Evolutionary conservation across 2,113 vertebrate genomes (phyloP).

Genomic region (Anser cygnoides): DNA sequence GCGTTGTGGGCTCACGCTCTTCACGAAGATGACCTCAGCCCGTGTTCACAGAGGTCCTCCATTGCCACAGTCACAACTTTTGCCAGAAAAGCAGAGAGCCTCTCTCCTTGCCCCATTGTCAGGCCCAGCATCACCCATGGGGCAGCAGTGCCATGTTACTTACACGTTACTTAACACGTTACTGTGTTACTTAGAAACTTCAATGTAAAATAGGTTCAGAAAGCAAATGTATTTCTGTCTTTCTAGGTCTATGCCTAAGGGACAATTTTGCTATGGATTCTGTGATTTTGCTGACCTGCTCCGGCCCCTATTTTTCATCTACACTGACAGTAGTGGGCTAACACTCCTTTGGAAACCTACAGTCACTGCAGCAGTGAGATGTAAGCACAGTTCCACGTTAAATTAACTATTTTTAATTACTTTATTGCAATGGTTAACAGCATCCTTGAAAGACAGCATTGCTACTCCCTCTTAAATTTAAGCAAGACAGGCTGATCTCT

Average conservation of each 20-base stretch:
- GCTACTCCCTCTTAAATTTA: not conserved
- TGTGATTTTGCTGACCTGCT: not conserved
- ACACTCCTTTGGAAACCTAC: not conserved
- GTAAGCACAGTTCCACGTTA: accelerated
- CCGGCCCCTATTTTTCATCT: accelerated
- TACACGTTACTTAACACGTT: no score
- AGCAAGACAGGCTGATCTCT: not conserved
- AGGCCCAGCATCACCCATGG: no score
- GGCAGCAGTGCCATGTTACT: no score
- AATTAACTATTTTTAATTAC: not conserved
- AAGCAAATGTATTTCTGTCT: not conserved
- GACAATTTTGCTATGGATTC: not conserved
- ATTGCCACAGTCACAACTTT: not conserved
- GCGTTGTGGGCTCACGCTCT: not conserved
- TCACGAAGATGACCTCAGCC: not conserved
- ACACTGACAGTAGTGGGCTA: accelerated
- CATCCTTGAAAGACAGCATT: not conserved
- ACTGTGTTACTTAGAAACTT: not conserved
- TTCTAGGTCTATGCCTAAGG: not conserved
- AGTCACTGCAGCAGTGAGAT: not conserved
- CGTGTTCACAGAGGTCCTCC: not conserved
- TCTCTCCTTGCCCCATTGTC: no score
- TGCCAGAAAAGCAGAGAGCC: not conserved
- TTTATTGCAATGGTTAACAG: not conserved
- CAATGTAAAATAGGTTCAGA: not conserved